phyloP scores from a whole-genome alignment of 1,140 invertebrate genomes.

The Danaus plexippus region DNA sequence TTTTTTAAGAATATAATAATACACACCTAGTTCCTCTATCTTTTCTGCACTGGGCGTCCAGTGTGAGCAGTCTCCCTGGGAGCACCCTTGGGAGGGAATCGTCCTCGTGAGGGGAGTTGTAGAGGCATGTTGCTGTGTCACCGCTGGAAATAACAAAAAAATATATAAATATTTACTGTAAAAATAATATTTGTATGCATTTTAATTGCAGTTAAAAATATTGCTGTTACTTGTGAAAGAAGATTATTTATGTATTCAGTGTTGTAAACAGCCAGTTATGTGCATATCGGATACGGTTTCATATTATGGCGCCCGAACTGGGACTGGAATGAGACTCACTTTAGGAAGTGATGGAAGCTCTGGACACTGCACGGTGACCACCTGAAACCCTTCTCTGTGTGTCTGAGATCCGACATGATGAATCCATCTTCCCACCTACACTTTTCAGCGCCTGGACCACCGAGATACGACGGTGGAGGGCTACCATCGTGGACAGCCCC shows the following conservation, averaged over 20 bases:
- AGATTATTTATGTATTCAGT: not conserved
- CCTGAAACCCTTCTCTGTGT: slow-evolving; percentile 94
- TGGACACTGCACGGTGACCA: slow-evolving; percentile 96
- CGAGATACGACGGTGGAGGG: slow-evolving; percentile 92
- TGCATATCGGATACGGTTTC: not conserved
- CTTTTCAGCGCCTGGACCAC: slow-evolving; percentile 94
- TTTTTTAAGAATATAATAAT: slow-evolving; percentile 9
- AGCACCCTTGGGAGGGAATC: slow-evolving; percentile 89
- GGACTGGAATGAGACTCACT: slow-evolving; percentile 75
- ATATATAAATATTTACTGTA: too few species aligned
- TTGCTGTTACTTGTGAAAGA: not conserved
- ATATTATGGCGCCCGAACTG: slow-evolving; percentile 9
- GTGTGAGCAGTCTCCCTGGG: slow-evolving; percentile 88
- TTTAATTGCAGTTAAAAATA: too few species aligned
- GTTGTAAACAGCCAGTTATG: not conserved
- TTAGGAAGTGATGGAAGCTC: slow-evolving; percentile 95
- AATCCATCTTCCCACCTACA: slow-evolving; percentile 97
- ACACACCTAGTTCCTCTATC: slow-evolving; percentile 88
- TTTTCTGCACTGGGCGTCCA: slow-evolving; percentile 94
- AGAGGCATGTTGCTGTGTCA: slow-evolving; percentile 93
- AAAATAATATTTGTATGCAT: too few species aligned
- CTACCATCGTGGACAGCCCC: slow-evolving; percentile 96
- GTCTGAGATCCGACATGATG: slow-evolving; percentile 95
- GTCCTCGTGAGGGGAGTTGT: slow-evolving; percentile 95
- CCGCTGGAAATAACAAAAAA: slow-evolving; percentile 75